Percentiles rank a stretch among this genome's conserved stretches.
These are phyloP conservation scores for Notoglanidium macrostoma DNA, from an alignment of 2,797 vertebrate genomes.

Conservation along the genomic window DNA sequence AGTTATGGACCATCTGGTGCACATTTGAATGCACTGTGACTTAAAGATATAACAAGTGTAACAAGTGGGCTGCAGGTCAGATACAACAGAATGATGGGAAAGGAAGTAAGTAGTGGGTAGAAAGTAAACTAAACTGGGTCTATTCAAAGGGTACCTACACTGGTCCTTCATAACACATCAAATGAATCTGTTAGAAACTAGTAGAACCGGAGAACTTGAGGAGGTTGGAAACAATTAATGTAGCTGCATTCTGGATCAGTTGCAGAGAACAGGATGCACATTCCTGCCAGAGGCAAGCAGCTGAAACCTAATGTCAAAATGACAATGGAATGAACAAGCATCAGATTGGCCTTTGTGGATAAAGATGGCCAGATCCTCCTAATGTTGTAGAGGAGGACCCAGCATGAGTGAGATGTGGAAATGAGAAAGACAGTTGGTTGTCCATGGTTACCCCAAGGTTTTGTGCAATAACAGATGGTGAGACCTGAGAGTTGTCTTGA, in stretches of 20 bases:
- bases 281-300: neutral
- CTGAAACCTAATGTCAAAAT: neutral
- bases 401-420: neutral
- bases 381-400: too few relatives aligned
- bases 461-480: neutral
- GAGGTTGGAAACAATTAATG: neutral
- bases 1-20: neutral
- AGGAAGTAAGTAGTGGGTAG: neutral
- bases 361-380: neutral
- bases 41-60: neutral
- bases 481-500: neutral
- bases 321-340: neutral
- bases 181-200: neutral
- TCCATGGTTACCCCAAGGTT: slow-evolving; percentile 5
- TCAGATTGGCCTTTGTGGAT: neutral
- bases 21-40: neutral
- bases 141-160: neutral
- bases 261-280: neutral
- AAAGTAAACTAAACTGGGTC: neutral
- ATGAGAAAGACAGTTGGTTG: neutral
- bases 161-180: neutral
- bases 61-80: neutral
- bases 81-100: neutral
- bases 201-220: neutral
- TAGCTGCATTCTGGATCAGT: neutral